Evolutionary conservation across 2,888 invertebrate genomes (phyloP).

Genomic region (Acleris cristana): DNA sequence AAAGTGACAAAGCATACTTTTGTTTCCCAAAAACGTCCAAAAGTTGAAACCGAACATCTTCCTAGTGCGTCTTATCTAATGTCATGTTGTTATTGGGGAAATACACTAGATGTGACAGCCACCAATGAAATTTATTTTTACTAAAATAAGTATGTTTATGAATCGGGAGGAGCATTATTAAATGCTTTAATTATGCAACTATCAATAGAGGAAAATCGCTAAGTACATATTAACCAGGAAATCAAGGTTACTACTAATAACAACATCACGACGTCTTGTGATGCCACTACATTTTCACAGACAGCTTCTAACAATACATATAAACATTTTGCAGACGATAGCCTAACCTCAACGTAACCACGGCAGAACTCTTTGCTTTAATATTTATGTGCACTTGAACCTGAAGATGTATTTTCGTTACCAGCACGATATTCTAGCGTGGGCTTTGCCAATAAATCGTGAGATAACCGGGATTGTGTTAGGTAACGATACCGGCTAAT

Average conservation of each 20-base stretch:
- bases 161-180: too few relatives aligned
- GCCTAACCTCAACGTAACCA: conserved; percentile 17
- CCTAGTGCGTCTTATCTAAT: too few relatives aligned
- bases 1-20: too few relatives aligned
- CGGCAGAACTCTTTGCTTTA: conserved; percentile 21
- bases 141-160: too few relatives aligned
- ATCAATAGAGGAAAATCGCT: too few relatives aligned
- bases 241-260: background rate
- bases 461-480: conserved; percentile 50
- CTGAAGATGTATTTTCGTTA: conserved; percentile 49
- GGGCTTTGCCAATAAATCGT: conserved; percentile 46
- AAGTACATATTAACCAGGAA: too few relatives aligned
- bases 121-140: too few relatives aligned
- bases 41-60: too few relatives aligned
- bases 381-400: conserved; percentile 54
- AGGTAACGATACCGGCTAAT: conserved; percentile 44
- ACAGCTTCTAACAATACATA: conserved; percentile 22
- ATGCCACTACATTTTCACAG: conserved; percentile 6
- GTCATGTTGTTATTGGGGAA: too few relatives aligned
- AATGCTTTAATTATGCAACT: too few relatives aligned
- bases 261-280: conserved; percentile 17
- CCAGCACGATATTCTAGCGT: conserved; percentile 46
- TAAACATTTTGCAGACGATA: conserved; percentile 26
- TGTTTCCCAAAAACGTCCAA: too few relatives aligned
- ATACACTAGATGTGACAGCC: too few relatives aligned